These are phyloP conservation scores for Coelinius sp. DNA, from an alignment of 2,888 invertebrate species.

Conservation along the genomic window DNA sequence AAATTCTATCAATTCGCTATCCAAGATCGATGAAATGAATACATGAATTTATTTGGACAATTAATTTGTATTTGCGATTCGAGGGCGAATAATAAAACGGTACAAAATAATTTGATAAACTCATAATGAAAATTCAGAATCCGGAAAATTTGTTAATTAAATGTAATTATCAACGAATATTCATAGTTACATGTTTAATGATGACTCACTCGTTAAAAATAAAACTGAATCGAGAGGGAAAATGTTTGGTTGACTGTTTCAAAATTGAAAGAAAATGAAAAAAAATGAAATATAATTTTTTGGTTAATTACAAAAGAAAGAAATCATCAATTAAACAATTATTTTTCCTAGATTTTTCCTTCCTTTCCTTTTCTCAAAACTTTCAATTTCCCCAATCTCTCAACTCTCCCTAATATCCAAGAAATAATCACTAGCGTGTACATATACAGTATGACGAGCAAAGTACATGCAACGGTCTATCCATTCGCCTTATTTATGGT, in stretches of 20 bases:
- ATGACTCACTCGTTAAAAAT: not conserved
- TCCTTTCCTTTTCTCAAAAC: not conserved
- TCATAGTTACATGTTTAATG: no score
- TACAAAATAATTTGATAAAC: not conserved
- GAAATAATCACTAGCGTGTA: not conserved
- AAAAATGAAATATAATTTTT: no score
- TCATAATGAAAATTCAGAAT: not conserved
- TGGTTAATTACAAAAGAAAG: no score
- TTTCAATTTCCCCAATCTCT: not conserved
- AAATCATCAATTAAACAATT: no score
- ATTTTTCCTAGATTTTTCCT: no score
- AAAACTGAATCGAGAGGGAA: no score
- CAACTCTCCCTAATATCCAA: not conserved
- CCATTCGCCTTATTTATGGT: not conserved
- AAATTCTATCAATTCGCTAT: no score
- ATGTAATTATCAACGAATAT: no score
- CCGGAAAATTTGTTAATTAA: not conserved
- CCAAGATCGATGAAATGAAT: no score
- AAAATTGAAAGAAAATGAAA: no score
- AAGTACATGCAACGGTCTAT: not conserved
- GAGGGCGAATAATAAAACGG: not conserved
- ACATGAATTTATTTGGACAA: no score
- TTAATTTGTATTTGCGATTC: not conserved
- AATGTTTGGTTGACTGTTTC: not conserved
- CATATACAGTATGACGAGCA: no score